These are phyloP conservation scores for Anoplopoma fimbria DNA, from an alignment of 2,113 vertebrate genomes.

Conservation along the genomic window DNA sequence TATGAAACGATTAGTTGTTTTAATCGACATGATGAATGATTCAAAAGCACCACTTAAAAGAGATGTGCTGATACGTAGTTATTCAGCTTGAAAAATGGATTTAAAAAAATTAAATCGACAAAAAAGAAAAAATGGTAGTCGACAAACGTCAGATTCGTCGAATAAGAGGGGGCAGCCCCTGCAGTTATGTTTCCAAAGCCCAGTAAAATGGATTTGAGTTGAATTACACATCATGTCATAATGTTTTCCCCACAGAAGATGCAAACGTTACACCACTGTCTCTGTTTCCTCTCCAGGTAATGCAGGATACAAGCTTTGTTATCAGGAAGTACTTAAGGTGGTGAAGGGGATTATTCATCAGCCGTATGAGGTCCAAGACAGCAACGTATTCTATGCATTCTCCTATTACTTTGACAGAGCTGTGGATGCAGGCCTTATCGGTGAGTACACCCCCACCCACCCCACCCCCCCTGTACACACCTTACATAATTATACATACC, in stretches of 20 bases:
- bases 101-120: not conserved
- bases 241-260: conserved; percentile 5
- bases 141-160: too few species aligned
- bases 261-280: conserved; percentile 3
- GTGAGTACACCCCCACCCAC: conserved; percentile 77
- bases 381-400: conserved; percentile 92
- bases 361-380: conserved; percentile 85
- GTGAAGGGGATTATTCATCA: conserved; percentile 92
- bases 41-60: not conserved
- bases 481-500: conserved; percentile 60
- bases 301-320: conserved; percentile 90
- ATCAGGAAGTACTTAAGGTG: conserved; percentile 89
- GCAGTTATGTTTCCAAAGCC: not conserved
- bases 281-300: conserved; percentile 80
- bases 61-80: not conserved
- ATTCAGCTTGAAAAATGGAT: not conserved
- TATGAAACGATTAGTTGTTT: too few species aligned
- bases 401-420: conserved; percentile 98
- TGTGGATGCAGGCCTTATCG: conserved; percentile 91
- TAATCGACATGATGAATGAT: not conserved
- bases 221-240: not conserved
- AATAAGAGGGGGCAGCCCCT: too few species aligned
- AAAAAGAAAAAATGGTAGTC: not conserved
- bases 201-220: conserved; percentile 12
- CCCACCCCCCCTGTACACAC: conserved; percentile 17